Percentiles rank a stretch among this genome's conserved stretches.
Conservation (phyloP, 2,797 vertebrate species). For the Molossus alvarezi region DNA sequence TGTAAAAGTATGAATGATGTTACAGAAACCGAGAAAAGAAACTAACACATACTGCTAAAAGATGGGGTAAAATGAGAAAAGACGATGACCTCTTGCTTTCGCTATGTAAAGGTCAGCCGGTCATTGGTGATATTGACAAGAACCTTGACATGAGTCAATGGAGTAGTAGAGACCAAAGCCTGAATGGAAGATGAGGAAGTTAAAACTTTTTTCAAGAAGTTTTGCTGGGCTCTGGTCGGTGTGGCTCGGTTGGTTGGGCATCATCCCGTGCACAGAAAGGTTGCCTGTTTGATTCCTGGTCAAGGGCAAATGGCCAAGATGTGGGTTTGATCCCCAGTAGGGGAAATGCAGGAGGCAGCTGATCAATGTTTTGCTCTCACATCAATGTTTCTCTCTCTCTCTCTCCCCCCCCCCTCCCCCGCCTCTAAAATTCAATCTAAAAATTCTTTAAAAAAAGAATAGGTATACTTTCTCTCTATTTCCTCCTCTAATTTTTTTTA, state of each 20-base stretch:
- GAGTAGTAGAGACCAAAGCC: neutral
- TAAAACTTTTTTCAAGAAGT: conserved; percentile 13
- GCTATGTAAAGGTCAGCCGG: neutral
- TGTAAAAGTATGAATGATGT: neutral
- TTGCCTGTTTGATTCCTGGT: too few relatives aligned
- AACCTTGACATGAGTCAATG: neutral
- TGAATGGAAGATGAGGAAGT: neutral
- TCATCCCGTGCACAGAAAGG: too few relatives aligned
- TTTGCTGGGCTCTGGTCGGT: neutral
- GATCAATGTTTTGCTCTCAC: too few relatives aligned
- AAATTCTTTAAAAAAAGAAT: too few relatives aligned
- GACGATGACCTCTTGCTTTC: neutral
- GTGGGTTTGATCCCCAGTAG: too few relatives aligned
- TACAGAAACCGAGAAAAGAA: conserved; percentile 77
- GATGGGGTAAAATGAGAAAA: neutral
- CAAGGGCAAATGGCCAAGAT: too few relatives aligned
- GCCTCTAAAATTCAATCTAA: too few relatives aligned
- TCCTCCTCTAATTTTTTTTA: neutral
- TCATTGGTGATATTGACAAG: neutral
- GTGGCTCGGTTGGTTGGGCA: too few relatives aligned
- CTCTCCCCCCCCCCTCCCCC: too few relatives aligned
- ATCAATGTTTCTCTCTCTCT: too few relatives aligned
- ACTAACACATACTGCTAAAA: neutral
- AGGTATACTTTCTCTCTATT: too few relatives aligned
- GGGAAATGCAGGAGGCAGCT: too few relatives aligned